Evolutionary conservation across 2,113 vertebrate genomes (phyloP).

Genomic region (Ophthalmolycus amberensis): DNA sequence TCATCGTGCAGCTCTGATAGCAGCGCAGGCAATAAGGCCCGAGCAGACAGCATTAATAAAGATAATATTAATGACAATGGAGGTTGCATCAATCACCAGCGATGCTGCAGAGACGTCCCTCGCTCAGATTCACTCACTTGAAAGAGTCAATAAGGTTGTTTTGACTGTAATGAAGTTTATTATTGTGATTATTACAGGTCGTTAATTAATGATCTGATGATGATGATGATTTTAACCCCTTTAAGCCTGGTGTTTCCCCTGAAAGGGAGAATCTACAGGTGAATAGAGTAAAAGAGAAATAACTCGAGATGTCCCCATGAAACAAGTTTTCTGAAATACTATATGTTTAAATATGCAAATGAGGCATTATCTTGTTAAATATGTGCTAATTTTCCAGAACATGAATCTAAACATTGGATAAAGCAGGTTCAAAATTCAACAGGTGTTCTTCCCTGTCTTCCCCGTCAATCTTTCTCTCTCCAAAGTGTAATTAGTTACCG

Average conservation of each 20-base stretch:
- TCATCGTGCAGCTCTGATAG: slow-evolving; percentile 24
- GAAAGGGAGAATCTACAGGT: no score
- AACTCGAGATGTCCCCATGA: no score
- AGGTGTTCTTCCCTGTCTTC: background rate
- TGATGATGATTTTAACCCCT: background rate
- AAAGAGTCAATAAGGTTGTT: background rate
- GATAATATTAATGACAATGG: slow-evolving; percentile 14
- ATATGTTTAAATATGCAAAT: no score
- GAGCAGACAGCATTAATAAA: slow-evolving; percentile 20
- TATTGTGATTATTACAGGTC: background rate
- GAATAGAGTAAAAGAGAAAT: no score
- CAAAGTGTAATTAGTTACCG: slow-evolving; percentile 38
- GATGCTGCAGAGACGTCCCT: background rate
- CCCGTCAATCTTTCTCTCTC: slow-evolving; percentile 21
- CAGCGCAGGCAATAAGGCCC: background rate
- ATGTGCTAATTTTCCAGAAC: no score
- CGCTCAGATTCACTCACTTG: slow-evolving; percentile 1
- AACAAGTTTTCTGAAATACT: no score
- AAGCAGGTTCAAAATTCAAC: no score
- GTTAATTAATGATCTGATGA: slow-evolving; percentile 7
- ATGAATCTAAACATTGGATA: no score
- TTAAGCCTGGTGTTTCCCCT: no score
- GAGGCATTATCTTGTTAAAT: no score
- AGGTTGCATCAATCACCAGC: slow-evolving; percentile 11
- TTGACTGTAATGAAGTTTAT: slow-evolving; percentile 17